Evolutionary conservation across 2,888 invertebrate genomes (phyloP).

Genomic region (Cloeon dipterum): DNA sequence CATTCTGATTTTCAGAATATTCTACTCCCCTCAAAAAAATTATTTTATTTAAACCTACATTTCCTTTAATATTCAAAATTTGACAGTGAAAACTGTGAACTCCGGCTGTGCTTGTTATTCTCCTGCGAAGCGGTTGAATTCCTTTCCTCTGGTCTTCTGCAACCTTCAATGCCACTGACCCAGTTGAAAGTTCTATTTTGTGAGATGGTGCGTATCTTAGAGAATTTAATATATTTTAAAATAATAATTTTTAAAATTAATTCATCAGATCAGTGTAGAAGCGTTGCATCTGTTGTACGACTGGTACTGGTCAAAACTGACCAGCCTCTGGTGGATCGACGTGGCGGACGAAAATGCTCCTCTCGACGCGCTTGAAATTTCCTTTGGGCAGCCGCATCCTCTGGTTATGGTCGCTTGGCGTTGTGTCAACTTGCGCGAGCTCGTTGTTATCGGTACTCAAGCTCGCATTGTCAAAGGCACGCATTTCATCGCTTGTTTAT

Average conservation of each 20-base stretch:
- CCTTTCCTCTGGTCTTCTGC: conserved; percentile 35
- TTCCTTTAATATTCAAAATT: conserved; percentile 3
- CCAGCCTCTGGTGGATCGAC: conserved; percentile 36
- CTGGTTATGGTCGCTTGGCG: conserved; percentile 41
- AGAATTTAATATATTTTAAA: too few species aligned
- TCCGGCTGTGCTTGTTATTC: conserved; percentile 38
- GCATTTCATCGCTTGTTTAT: neutral
- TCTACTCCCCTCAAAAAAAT: neutral
- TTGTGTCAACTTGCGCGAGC: conserved; percentile 30
- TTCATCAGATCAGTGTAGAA: conserved; percentile 27
- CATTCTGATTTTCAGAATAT: too few species aligned
- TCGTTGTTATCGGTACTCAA: conserved; percentile 26
- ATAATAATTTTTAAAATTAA: too few species aligned
- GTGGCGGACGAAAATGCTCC: conserved; percentile 17
- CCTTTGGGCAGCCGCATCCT: conserved; percentile 24
- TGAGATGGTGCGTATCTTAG: conserved; percentile 25
- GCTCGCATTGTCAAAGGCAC: neutral
- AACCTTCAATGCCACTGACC: conserved; percentile 43
- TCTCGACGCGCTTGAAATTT: conserved; percentile 9
- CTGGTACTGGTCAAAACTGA: conserved; percentile 26
- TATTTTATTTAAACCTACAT: too few species aligned
- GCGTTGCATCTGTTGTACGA: conserved; percentile 28
- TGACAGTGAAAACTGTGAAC: conserved; percentile 26
- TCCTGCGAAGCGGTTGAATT: conserved; percentile 39
- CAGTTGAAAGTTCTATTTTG: conserved; percentile 53